Evolutionary conservation across 2,888 invertebrate genomes (phyloP).

Genomic region (Taphrorychus bicolor): DNA sequence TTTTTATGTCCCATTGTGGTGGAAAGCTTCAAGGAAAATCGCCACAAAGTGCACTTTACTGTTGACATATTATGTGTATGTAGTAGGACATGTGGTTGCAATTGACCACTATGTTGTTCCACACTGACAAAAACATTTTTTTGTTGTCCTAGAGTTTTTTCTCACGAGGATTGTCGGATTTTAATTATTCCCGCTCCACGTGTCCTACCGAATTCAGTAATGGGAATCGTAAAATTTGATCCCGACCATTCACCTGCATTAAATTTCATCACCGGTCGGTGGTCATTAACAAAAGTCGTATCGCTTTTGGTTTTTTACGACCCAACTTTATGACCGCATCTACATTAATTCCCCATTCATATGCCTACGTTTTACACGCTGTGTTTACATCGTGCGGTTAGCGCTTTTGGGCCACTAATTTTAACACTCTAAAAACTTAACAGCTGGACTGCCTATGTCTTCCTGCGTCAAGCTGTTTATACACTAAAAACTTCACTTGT

Average conservation of each 20-base stretch:
- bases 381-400: constrained; percentile 21
- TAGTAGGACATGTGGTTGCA: neutral
- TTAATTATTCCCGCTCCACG: neutral
- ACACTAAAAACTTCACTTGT: too few species aligned
- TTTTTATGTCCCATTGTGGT: constrained; percentile 25
- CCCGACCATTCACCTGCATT: constrained; percentile 10
- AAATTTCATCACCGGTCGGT: neutral
- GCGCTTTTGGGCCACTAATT: constrained; percentile 4
- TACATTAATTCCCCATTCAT: constrained; percentile 21
- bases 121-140: too few species aligned
- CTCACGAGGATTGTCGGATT: neutral
- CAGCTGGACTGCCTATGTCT: neutral
- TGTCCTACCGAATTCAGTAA: neutral
- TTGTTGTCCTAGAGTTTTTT: neutral
- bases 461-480: neutral
- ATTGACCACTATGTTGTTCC: too few species aligned
- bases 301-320: constrained; percentile 17
- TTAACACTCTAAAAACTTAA: constrained; percentile 4
- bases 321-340: constrained; percentile 17
- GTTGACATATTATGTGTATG: neutral
- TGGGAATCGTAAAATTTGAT: neutral
- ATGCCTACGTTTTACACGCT: constrained; percentile 11
- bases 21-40: constrained; percentile 22
- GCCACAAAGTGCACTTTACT: neutral
- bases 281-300: constrained; percentile 9